Conservation (phyloP, 2,797 vertebrate species). For the Chromis chromis region DNA sequence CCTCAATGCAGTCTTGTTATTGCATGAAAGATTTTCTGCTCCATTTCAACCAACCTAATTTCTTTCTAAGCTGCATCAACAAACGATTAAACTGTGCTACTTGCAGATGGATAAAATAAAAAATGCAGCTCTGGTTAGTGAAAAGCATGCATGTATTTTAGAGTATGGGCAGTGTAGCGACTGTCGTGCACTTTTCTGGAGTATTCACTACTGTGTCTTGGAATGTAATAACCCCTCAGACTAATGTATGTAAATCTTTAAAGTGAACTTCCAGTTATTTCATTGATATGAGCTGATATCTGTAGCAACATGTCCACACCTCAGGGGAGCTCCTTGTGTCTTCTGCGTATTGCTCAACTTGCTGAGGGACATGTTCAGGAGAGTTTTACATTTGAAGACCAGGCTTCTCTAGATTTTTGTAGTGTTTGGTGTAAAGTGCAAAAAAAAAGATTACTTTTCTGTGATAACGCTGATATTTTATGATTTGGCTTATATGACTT, state of each 20-base stretch:
- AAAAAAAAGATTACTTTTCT: not conserved
- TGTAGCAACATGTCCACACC: conserved; percentile 25
- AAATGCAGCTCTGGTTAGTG: not conserved
- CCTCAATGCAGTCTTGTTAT: not conserved
- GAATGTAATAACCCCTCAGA: not conserved
- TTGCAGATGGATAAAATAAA: not conserved
- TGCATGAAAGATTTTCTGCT: not conserved
- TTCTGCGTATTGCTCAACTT: not conserved
- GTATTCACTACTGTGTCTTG: not conserved
- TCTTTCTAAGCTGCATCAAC: not conserved
- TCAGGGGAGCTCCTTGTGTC: not conserved
- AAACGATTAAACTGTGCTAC: not conserved
- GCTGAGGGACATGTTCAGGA: not conserved
- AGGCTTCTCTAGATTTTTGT: not conserved
- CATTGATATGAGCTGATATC: not conserved
- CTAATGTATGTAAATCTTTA: not conserved
- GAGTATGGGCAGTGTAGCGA: not conserved
- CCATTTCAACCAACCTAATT: not conserved
- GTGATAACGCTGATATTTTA: not conserved
- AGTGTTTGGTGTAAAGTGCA: not conserved
- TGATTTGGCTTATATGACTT: not conserved
- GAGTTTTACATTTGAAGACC: not conserved
- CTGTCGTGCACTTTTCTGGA: not conserved
- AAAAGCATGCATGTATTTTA: not conserved
- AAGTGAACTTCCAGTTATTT: not conserved